Conservation (phyloP, 2,797 vertebrate species). For the Luscinia luscinia region DNA sequence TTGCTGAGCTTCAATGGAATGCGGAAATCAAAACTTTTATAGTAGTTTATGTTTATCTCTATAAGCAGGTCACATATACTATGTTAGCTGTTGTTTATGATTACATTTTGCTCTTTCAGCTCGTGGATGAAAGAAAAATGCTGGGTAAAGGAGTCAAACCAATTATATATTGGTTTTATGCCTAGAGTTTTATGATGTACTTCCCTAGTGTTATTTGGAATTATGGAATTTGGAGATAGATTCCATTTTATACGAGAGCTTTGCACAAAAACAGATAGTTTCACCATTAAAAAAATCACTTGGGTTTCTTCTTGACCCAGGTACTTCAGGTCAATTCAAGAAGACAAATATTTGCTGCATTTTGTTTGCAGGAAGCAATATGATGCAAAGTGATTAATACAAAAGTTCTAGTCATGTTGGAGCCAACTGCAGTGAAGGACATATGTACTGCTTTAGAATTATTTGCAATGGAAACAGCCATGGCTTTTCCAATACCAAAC, state of each 20-base stretch:
- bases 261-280: neutral
- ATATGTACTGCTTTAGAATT: neutral
- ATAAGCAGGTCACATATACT: neutral
- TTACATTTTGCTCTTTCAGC: neutral
- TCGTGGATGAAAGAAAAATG: neutral
- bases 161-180: neutral
- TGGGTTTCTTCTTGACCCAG: neutral
- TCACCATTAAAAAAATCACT: neutral
- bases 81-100: neutral
- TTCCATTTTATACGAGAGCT: neutral
- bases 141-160: neutral
- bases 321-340: neutral
- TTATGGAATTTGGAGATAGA: neutral
- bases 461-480: neutral
- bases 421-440: neutral
- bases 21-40: neutral
- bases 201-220: neutral
- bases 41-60: neutral
- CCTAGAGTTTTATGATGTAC: neutral
- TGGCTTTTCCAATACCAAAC: neutral
- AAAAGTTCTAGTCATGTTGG: neutral
- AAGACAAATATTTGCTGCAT: neutral
- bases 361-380: neutral
- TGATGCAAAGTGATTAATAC: neutral
- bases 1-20: neutral